These are phyloP conservation scores for Lepus timidus DNA, from an alignment of 2,113 vertebrate species.

Conservation along the genomic window DNA sequence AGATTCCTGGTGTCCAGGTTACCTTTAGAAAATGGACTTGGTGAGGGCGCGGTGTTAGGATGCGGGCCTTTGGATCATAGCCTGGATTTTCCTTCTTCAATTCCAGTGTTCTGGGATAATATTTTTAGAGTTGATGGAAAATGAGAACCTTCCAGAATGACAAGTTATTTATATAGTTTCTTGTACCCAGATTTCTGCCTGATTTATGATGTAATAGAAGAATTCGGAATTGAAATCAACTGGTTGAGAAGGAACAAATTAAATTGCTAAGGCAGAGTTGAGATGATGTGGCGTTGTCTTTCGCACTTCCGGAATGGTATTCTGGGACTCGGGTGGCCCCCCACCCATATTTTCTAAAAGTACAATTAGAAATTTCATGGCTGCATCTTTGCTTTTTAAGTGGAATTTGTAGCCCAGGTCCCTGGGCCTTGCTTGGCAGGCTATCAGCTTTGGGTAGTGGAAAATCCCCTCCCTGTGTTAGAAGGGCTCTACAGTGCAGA, in stretches of 20 bases:
- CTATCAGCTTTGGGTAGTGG: neutral
- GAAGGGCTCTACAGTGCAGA: neutral
- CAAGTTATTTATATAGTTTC: neutral
- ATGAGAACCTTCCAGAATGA: constrained; percentile 55
- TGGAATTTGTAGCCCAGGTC: neutral
- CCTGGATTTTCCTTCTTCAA: neutral
- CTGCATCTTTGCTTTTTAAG: neutral
- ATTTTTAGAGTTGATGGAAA: constrained; percentile 49
- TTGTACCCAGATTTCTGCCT: neutral
- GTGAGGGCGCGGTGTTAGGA: neutral
- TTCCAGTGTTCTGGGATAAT: neutral
- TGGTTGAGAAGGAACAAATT: neutral
- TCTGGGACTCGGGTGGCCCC: neutral
- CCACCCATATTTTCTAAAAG: neutral
- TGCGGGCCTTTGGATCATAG: neutral
- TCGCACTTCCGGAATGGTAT: neutral
- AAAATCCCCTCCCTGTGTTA: neutral
- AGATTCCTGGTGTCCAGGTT: neutral
- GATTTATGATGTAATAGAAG: neutral
- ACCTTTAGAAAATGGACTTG: neutral
- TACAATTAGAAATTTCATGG: neutral
- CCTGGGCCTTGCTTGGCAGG: neutral
- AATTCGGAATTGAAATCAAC: neutral
- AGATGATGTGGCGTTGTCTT: neutral
- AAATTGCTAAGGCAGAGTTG: neutral